These are phyloP conservation scores for Cotesia vestalis DNA, from an alignment of 1,140 invertebrate species.

Conservation along the genomic window DNA sequence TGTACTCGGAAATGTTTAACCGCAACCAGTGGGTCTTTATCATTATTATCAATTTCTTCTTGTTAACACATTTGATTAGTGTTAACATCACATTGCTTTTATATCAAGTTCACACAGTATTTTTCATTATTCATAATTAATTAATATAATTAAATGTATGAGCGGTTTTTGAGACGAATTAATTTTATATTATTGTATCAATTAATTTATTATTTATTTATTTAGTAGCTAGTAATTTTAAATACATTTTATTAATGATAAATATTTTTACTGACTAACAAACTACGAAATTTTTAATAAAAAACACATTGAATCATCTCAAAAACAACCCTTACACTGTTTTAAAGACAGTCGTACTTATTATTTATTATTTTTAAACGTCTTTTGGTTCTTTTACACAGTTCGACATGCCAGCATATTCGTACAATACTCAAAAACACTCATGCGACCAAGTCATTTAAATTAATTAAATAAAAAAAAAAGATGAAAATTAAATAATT, in stretches of 20 bases:
- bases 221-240: too few relatives aligned
- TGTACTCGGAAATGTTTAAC: conserved; percentile 59
- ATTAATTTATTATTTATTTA: too few relatives aligned
- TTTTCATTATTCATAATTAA: conserved; percentile 41
- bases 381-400: conserved; percentile 40
- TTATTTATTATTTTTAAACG: conserved; percentile 28
- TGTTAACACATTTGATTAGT: conserved; percentile 58
- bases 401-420: conserved; percentile 54
- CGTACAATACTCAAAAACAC: conserved; percentile 43
- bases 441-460: conserved; percentile 32
- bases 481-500: conserved; percentile 37
- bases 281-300: too few relatives aligned
- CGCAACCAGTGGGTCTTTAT: conserved; percentile 60
- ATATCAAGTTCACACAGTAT: conserved; percentile 46
- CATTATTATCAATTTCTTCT: conserved; percentile 31
- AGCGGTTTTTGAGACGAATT: conserved; percentile 36
- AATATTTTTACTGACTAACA: too few relatives aligned
- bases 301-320: background rate
- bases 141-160: conserved; percentile 45
- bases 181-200: too few relatives aligned
- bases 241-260: too few relatives aligned
- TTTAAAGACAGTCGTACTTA: background rate
- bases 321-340: conserved; percentile 6
- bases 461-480: conserved; percentile 42
- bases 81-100: conserved; percentile 55